Evolutionary conservation across 2,888 invertebrate species (phyloP).

Genomic region (Heliconius sara): DNA sequence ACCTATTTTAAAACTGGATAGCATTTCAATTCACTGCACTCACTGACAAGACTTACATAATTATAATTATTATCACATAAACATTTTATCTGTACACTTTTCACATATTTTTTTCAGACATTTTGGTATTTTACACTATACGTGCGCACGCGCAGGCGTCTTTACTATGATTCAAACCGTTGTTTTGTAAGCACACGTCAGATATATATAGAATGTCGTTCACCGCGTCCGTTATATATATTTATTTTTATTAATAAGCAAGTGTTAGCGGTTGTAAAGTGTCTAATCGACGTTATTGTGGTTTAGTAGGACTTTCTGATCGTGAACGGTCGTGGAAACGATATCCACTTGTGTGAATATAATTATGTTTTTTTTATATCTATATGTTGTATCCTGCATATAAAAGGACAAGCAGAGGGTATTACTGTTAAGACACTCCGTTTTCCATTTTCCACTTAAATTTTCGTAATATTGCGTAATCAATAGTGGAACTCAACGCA

Average conservation of each 20-base stretch:
- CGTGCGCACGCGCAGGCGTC: constrained; percentile 65
- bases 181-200: constrained; percentile 74
- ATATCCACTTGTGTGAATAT: not conserved
- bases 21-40: constrained; percentile 70
- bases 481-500: too few species aligned
- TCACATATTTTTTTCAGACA: not conserved
- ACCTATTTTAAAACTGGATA: constrained; percentile 83
- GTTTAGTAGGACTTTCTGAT: not conserved
- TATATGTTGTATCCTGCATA: not conserved
- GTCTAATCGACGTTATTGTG: constrained; percentile 45
- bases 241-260: constrained; percentile 59
- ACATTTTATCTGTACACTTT: not conserved
- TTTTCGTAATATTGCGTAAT: too few species aligned
- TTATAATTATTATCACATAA: not conserved
- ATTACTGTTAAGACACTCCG: too few species aligned
- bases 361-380: not conserved
- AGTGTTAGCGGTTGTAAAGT: constrained; percentile 76
- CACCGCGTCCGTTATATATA: constrained; percentile 68
- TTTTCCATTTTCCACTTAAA: too few species aligned
- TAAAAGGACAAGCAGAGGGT: too few species aligned
- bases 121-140: constrained; percentile 40
- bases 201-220: constrained; percentile 73
- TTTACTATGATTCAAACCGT: constrained; percentile 52
- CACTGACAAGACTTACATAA: constrained; percentile 49
- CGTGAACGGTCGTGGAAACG: not conserved